phyloP scores from a whole-genome alignment of 2,113 vertebrate genomes.

The Carassius auratus region DNA sequence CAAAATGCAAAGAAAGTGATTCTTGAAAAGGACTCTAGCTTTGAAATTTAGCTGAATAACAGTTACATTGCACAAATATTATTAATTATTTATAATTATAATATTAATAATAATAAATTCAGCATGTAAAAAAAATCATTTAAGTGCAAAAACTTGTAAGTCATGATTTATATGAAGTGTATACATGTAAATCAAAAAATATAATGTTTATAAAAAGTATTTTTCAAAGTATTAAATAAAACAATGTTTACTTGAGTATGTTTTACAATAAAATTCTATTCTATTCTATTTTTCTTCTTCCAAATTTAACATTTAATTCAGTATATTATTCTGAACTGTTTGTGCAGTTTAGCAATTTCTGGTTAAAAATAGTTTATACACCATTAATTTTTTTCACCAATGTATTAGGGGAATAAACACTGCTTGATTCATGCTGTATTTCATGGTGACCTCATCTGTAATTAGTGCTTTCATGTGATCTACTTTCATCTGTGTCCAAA shows the following conservation, averaged over 20 bases:
- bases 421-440: not conserved
- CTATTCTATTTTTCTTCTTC: not conserved
- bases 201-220: not conserved
- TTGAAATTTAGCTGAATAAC: not conserved
- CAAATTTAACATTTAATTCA: not conserved
- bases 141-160: too few species aligned
- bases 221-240: not conserved
- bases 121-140: too few species aligned
- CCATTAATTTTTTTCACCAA: not conserved
- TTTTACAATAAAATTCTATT: too few species aligned
- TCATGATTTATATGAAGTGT: too few species aligned
- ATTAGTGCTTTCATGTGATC: not conserved
- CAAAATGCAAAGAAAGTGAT: not conserved
- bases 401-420: not conserved
- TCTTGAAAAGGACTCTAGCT: not conserved
- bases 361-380: not conserved
- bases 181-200: too few species aligned
- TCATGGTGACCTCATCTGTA: not conserved
- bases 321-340: not conserved
- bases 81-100: too few species aligned
- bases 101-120: too few species aligned
- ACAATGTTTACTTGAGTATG: not conserved
- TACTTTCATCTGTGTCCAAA: not conserved
- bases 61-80: not conserved
- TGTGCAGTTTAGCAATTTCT: not conserved